Evolutionary conservation across 2,797 vertebrate species (phyloP).

Genomic region (Enteromius mattozi): DNA sequence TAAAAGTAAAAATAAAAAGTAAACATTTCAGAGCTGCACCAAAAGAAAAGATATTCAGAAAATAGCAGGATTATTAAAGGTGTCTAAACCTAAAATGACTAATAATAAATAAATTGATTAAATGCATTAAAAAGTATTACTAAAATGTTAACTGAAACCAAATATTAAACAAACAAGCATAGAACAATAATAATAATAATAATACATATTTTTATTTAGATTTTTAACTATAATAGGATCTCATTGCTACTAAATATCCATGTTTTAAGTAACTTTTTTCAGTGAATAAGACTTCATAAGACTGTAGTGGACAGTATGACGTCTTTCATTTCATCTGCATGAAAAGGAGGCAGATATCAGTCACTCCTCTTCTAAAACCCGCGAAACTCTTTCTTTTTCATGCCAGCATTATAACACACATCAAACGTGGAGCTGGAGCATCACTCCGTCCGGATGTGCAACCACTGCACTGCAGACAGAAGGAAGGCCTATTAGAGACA

Average conservation of each 20-base stretch:
- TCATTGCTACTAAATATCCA: not conserved
- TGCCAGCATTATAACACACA: not conserved
- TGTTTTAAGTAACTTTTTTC: not conserved
- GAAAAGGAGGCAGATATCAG: not conserved
- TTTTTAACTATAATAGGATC: not conserved
- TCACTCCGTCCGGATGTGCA: not conserved
- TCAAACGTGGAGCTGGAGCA: constrained; percentile 14
- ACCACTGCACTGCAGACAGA: not conserved
- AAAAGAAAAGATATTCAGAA: too few relatives aligned
- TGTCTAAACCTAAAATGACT: not conserved
- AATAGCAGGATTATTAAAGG: not conserved
- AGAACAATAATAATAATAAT: too few relatives aligned
- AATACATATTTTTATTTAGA: too few relatives aligned
- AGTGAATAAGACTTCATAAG: not conserved
- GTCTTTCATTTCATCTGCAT: not conserved
- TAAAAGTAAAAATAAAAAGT: not conserved
- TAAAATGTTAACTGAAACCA: not conserved
- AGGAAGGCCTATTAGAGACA: constrained; percentile 29
- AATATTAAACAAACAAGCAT: not conserved
- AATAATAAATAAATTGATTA: too few relatives aligned
- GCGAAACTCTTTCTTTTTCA: not conserved
- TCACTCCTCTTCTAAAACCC: not conserved
- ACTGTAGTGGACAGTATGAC: not conserved
- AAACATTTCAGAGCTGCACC: not conserved
- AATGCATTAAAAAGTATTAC: too few relatives aligned